Evolutionary conservation across 2,888 invertebrate species (phyloP), one percentile per base, ranked within the genome.

Genomic region (Dasysyrphus tricinctus): DNA sequence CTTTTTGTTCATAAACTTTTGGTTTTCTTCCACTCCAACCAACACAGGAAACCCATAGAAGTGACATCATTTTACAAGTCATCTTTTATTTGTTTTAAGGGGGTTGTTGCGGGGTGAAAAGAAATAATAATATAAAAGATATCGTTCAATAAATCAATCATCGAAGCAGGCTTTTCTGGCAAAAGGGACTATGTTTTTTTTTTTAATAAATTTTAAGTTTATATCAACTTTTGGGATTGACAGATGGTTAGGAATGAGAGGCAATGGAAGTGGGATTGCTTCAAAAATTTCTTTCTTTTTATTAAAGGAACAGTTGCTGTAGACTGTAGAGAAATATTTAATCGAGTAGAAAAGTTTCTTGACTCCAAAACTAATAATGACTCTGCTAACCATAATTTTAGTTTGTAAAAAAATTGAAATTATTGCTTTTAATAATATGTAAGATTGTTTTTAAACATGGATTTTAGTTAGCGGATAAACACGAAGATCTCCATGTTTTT

Each of bases 121-220:
- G 6, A 51, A 24, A 54, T 54, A 67, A 67, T 67, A 67, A 67
- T 34, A 67, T 69, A 69, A 69, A 69, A 69, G 54, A 69, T 54
- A 54, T 69, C 39, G 39, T 54, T 69, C 69, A 69, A 69, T 69
- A 69, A 69, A 69, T 69, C 69, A 69, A 69, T 69, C 69, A 69
- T 69, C 39, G 69, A 69, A 54, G 54, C 39, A 69, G 69, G 54
- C 14, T 51, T 24, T 34, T 47, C 11, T 42, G 49, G 44, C 24
- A 16, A 0, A 24, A 24, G 16, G 19, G 44, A 16, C 12, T 47
- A 34, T 37, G 12, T 67, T 67, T 67, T 49, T 16, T 29, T 63
- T 47, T 47, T 63, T 42, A 44, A 67, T 49, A 49, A 37, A 49
- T 67, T 49, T 67, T 19, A 67, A 67, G 49, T 47, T 67, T 34